A percentile compares a stretch with the other conserved stretches of the same genome.
Evolutionary conservation across 2,888 invertebrate species (phyloP).

Genomic region (Phymatocera aterrima): DNA sequence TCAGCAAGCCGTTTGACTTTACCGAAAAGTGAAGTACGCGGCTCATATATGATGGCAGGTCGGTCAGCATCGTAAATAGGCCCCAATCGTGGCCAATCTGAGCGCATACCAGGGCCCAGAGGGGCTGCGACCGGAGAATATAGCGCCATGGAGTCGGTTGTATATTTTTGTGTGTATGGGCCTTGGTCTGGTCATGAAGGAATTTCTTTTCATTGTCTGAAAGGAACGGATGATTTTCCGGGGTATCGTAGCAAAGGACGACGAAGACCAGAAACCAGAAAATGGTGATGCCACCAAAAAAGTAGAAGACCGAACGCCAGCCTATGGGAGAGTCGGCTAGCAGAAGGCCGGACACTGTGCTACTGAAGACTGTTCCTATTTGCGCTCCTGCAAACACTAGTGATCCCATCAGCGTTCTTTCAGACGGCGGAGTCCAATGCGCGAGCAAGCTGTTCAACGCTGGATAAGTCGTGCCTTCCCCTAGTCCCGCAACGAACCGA

Average conservation of each 20-base stretch:
- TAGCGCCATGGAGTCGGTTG: constrained; percentile 68
- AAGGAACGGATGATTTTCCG: constrained; percentile 77
- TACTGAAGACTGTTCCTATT: constrained; percentile 71
- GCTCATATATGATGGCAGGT: constrained; percentile 74
- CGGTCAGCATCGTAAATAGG: constrained; percentile 71
- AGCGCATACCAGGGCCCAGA: constrained; percentile 85
- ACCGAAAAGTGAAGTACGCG: constrained; percentile 73
- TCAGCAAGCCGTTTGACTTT: constrained; percentile 72
- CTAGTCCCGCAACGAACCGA: constrained; percentile 76
- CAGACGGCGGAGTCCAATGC: constrained; percentile 79
- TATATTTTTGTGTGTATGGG: constrained; percentile 65
- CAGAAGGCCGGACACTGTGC: constrained; percentile 57
- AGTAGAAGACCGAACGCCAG: constrained; percentile 79
- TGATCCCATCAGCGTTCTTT: constrained; percentile 78
- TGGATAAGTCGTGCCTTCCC: constrained; percentile 79
- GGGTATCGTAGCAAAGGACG: constrained; percentile 76
- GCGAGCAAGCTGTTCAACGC: constrained; percentile 80
- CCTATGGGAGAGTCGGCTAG: constrained; percentile 71
- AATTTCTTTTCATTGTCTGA: constrained; percentile 76
- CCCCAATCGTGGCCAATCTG: constrained; percentile 73
- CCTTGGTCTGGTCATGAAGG: constrained; percentile 64
- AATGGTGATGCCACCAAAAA: constrained; percentile 77
- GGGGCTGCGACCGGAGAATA: constrained; percentile 78
- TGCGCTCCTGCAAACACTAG: constrained; percentile 80
- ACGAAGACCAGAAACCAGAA: constrained; percentile 78